Evolutionary conservation across 2,797 vertebrate genomes (phyloP), one percentile per base, ranked within the genome.

Genomic region (Coreius guichenoti): DNA sequence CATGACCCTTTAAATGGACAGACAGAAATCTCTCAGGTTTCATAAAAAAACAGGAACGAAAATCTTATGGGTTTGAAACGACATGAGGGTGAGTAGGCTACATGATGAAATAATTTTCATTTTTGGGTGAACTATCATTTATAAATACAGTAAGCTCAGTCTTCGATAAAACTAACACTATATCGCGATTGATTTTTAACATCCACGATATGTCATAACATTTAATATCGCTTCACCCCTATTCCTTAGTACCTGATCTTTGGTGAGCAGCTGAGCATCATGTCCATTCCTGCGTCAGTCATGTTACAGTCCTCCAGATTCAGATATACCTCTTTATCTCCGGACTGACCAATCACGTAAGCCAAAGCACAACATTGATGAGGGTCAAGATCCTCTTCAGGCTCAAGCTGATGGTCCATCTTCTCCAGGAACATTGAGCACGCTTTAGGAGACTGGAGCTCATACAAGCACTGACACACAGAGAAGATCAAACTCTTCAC

Each of bases 391-490:
- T 77, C 61, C 31, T 56, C 69, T 19, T 78, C 76, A 49, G 83
- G 49, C n/a, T 88, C 68, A 21, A 89, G 47, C 51, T 54, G 3
- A 75, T 81, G 63, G 5, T 86, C 3, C 4, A 88, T 80, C 36
- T 70, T 76, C 29, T 78, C 80, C 54, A 91, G 81, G 29, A 91
- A 86, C 43, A 47, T 63, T 33, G 54, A 56, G 23, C 90, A 90
- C 12, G 77, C 67, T 61, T 77, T 56, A 75, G 84, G 29, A 78
- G 90, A 87, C 73, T 89, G 90, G 31, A 81, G 76, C 83, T 91
- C 90, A 83, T 76, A 87, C 21, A 90, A 56, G 45, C 90, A 90
- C 77, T 90, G 89, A 72, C 90, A 91, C 43, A 88, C 51, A 91
- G 43, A 80, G 21, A 36, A 86, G 2, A 51, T 83, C 68, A 61